A percentile compares a stretch with the other conserved stretches of the same genome.
Conservation (phyloP, 2,113 vertebrate genomes). For the Neogale vison region DNA sequence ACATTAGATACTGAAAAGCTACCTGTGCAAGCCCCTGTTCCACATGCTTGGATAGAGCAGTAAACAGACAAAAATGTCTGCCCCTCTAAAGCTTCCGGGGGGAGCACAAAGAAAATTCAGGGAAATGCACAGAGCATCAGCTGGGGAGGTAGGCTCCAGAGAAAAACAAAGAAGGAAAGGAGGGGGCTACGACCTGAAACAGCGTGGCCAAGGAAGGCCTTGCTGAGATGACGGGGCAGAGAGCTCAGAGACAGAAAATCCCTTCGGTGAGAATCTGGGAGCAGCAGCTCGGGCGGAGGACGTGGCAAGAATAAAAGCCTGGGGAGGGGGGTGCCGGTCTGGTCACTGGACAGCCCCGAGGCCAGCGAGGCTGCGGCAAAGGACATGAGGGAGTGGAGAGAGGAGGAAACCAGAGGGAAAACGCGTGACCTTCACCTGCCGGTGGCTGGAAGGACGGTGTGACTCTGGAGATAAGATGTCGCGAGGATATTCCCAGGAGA, state of each 20-base stretch:
- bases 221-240: not conserved
- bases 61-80: not conserved
- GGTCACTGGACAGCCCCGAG: not conserved
- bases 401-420: not conserved
- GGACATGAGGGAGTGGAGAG: not conserved
- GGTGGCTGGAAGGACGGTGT: not conserved
- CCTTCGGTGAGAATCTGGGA: not conserved
- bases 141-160: not conserved
- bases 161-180: not conserved
- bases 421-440: not conserved
- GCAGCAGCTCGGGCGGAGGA: not conserved
- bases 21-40: not conserved
- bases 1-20: not conserved
- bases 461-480: not conserved
- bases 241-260: not conserved
- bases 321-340: accelerated
- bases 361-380: not conserved
- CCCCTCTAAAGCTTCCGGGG: not conserved
- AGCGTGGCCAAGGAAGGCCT: not conserved
- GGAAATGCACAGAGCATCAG: not conserved
- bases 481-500: not conserved
- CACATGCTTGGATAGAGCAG: not conserved
- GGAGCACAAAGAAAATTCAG: not conserved
- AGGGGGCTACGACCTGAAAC: not conserved
- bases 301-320: not conserved